phyloP scores from a whole-genome alignment of 2,113 vertebrate species.

The Zapornia atra region DNA sequence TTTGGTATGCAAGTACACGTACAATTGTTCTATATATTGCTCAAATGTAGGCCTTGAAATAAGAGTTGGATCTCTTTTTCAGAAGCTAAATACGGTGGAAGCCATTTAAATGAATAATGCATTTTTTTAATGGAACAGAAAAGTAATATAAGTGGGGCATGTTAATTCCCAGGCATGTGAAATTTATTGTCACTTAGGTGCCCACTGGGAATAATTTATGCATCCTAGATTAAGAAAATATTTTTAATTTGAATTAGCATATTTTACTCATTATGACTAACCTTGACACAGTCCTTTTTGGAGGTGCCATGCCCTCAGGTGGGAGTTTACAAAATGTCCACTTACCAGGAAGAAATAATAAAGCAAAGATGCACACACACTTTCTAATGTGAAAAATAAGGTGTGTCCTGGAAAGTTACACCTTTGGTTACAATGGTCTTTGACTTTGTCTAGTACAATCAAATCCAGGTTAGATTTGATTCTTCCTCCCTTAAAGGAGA shows the following conservation, averaged over 20 bases:
- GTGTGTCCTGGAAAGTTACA: neutral
- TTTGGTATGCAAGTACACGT: neutral
- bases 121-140: constrained; percentile 43
- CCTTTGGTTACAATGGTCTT: neutral
- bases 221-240: constrained; percentile 73
- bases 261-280: constrained; percentile 69
- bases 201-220: constrained; percentile 69
- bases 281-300: constrained; percentile 64
- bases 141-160: constrained; percentile 67
- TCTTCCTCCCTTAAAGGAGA: neutral
- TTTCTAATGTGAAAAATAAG: neutral
- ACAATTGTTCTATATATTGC: neutral
- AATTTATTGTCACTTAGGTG: constrained; percentile 71
- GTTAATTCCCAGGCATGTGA: constrained; percentile 57
- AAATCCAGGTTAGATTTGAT: neutral
- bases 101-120: constrained; percentile 64
- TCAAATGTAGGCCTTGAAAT: neutral
- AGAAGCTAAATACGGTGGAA: constrained; percentile 9
- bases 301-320: constrained; percentile 47
- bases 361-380: neutral
- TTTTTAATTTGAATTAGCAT: constrained; percentile 75
- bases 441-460: neutral
- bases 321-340: constrained; percentile 35
- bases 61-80: neutral
- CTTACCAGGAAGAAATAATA: neutral